Evolutionary conservation across 2,113 vertebrate genomes (phyloP).

Genomic region (Nibea coibor): DNA sequence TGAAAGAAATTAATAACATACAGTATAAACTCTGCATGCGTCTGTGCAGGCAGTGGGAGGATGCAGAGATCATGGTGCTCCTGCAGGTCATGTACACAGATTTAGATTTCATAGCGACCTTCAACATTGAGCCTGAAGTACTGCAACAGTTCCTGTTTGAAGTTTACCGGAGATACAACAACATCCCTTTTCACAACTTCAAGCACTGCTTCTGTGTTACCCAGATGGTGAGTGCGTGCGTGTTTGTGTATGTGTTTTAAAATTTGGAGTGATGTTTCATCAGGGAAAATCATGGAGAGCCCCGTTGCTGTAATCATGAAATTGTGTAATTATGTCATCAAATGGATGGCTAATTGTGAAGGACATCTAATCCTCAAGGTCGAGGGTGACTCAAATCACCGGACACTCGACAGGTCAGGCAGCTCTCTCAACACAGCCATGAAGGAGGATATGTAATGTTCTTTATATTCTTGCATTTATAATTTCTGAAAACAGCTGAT

Average conservation of each 20-base stretch:
- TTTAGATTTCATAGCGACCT: conserved; percentile 81
- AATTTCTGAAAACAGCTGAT: neutral
- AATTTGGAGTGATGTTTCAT: neutral
- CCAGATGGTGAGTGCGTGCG: conserved; percentile 82
- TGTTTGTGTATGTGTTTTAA: conserved; percentile 22
- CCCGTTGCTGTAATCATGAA: neutral
- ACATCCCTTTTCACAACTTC: conserved; percentile 89
- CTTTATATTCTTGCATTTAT: neutral
- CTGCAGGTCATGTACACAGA: conserved; percentile 87
- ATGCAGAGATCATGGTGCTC: conserved; percentile 87
- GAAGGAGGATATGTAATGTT: neutral
- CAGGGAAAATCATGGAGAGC: conserved; percentile 1
- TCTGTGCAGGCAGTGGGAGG: conserved; percentile 86
- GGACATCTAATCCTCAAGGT: neutral
- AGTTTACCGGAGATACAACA: conserved; percentile 86
- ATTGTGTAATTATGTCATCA: neutral
- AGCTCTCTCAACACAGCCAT: neutral
- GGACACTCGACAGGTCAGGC: neutral
- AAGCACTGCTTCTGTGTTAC: conserved; percentile 88
- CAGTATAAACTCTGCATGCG: neutral
- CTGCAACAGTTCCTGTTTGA: conserved; percentile 86
- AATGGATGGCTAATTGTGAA: conserved; percentile 10
- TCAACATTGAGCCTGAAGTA: conserved; percentile 84
- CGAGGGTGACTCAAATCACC: neutral
- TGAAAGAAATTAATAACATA: neutral